Base-by-base conservation (phyloP, 2,888 invertebrate species). In the Oligia fasciuncula region DNA sequence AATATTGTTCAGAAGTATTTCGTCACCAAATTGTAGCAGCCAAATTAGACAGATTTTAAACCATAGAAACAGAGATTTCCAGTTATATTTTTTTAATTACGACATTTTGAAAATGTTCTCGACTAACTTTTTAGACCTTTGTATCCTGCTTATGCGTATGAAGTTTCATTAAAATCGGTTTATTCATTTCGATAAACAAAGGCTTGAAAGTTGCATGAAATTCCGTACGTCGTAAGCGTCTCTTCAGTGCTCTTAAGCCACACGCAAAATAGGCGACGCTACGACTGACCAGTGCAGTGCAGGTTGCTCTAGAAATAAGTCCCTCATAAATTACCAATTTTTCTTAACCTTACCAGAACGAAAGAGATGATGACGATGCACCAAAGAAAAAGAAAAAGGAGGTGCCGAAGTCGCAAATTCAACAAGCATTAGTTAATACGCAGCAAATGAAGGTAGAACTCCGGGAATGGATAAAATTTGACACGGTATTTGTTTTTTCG, bases 381-480 rank as follows among this genome's bases (percentile, higher is more conserved):
- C 65, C 51, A 73, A 84, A 63, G 57, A 76, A 70, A 94, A 94
- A 81, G 82, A 79, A 8, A 82, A 92, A 91, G 35, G 90, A 90
- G 0, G 3, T 6, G 0, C 74, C 46, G 19, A 87, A 79, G 29
- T 77, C 85, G 3, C 79, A 5, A 85, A 35, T 9, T 57, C 77
- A 23, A 82, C 85, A 40, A 19, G 74, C 85, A 5, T 9, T 85
- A 13, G 13, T 79, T 0, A 13, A 73, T 0, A 17, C 79, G 0
- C 82, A 87, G n/a, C 90, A 89, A 54, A 43, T 84, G 8, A 95
- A 93, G 80, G 94, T 94, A 14, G 96, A 96, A 73, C 73, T 95
- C 3, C 91, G 94, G 0, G 95, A 96, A 81, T 96, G 96, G 96
- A 85, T 95, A 4, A 91, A 85, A 54, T 95, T 88, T 23, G 43